Evolutionary conservation across 1,140 invertebrate species (phyloP).

Genomic region (Nephila pilipes): DNA sequence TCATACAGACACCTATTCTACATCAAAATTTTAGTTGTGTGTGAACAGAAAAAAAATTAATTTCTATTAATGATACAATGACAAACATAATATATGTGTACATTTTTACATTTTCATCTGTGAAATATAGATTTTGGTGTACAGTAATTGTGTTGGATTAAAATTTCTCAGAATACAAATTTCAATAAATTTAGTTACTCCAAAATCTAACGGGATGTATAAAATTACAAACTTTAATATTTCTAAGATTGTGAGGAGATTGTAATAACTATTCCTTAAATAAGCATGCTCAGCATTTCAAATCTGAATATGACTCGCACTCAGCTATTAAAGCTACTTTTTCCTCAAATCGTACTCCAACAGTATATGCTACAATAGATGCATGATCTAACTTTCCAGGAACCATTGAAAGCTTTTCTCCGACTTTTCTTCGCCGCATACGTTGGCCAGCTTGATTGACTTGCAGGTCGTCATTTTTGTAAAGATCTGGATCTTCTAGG

Average conservation of each 20-base stretch:
- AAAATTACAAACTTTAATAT: constrained; percentile 31
- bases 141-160: neutral
- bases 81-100: neutral
- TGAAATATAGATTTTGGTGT: neutral
- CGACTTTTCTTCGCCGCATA: constrained; percentile 85
- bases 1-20: too few species aligned
- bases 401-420: constrained; percentile 88
- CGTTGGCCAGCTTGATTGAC: constrained; percentile 82
- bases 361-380: constrained; percentile 81
- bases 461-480: constrained; percentile 84
- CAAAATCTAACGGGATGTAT: constrained; percentile 14
- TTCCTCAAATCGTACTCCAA: constrained; percentile 60
- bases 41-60: too few species aligned
- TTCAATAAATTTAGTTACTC: neutral
- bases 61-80: neutral
- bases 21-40: too few species aligned
- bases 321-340: constrained; percentile 62
- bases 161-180: neutral
- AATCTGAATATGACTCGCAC: constrained; percentile 73
- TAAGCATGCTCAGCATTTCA: constrained; percentile 51
- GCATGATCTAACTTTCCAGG: constrained; percentile 97
- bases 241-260: neutral
- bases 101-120: neutral
- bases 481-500: constrained; percentile 90
- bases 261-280: neutral